Evolutionary conservation across 1,140 invertebrate species (phyloP).

Genomic region (Caenorhabditis remanei): DNA sequence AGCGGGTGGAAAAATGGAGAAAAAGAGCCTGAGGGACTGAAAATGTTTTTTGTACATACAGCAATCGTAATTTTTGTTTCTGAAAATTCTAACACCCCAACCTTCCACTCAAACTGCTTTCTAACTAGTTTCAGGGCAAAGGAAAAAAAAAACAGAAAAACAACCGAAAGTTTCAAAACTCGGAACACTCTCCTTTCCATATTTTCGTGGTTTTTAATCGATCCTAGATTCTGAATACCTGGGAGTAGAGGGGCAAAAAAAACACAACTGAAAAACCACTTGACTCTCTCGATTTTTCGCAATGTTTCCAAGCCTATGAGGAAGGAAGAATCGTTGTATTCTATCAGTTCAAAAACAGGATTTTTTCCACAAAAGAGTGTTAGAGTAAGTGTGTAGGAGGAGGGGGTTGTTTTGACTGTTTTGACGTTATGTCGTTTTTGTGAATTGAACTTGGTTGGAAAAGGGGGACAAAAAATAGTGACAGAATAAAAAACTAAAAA

Average conservation of each 20-base stretch:
- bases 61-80: too few species aligned
- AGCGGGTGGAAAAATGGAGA: not conserved
- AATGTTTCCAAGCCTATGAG: constrained; percentile 7
- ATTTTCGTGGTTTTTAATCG: constrained; percentile 4
- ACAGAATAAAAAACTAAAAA: not conserved
- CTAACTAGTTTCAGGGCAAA: constrained; percentile 34
- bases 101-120: not conserved
- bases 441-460: constrained; percentile 4
- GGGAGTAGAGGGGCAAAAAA: not conserved
- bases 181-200: not conserved
- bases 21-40: not conserved
- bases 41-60: too few species aligned
- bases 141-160: constrained; percentile 35
- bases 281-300: constrained; percentile 12
- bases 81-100: too few species aligned
- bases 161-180: constrained; percentile 22
- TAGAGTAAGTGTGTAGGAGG: not conserved
- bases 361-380: constrained; percentile 36
- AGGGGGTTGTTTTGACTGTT: constrained; percentile 44
- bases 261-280: constrained; percentile 14
- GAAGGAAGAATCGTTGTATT: not conserved
- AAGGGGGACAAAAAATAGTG: not conserved
- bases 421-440: constrained; percentile 42
- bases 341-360: constrained; percentile 53
- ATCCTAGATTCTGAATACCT: not conserved